Evolutionary conservation across 2,113 vertebrate genomes (phyloP).

Genomic region (Oryzias celebensis): DNA sequence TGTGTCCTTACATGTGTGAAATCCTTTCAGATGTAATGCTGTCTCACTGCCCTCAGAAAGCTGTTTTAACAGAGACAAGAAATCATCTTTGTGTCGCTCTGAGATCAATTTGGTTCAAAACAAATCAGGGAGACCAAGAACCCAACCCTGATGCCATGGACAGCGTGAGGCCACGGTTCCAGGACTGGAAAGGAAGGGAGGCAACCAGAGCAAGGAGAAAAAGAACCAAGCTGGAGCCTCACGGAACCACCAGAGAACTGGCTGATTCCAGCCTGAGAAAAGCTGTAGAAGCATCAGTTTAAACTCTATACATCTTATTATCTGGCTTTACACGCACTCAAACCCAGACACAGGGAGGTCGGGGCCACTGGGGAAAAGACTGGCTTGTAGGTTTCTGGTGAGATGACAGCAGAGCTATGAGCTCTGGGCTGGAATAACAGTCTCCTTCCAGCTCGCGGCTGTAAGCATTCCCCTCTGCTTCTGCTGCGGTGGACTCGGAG

Average conservation of each 20-base stretch:
- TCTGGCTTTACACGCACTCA: background rate
- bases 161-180: background rate
- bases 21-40: too few relatives aligned
- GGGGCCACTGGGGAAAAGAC: constrained; percentile 23
- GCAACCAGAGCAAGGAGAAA: background rate
- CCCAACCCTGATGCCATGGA: constrained; percentile 3
- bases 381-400: constrained; percentile 32
- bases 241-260: background rate
- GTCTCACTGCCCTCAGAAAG: too few relatives aligned
- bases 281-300: too few relatives aligned
- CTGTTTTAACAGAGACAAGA: too few relatives aligned
- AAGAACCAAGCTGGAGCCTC: background rate
- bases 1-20: too few relatives aligned
- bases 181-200: background rate
- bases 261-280: background rate
- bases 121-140: background rate
- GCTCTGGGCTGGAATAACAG: constrained; percentile 29
- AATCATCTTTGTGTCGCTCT: background rate
- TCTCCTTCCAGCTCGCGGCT: constrained; percentile 13
- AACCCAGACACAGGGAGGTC: constrained; percentile 22
- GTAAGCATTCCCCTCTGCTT: constrained; percentile 30
- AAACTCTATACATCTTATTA: too few relatives aligned
- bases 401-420: constrained; percentile 7
- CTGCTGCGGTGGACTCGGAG: constrained; percentile 43
- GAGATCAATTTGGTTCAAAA: background rate